phyloP scores from a whole-genome alignment of 2,113 vertebrate species.

The Callopanchax toddi region DNA sequence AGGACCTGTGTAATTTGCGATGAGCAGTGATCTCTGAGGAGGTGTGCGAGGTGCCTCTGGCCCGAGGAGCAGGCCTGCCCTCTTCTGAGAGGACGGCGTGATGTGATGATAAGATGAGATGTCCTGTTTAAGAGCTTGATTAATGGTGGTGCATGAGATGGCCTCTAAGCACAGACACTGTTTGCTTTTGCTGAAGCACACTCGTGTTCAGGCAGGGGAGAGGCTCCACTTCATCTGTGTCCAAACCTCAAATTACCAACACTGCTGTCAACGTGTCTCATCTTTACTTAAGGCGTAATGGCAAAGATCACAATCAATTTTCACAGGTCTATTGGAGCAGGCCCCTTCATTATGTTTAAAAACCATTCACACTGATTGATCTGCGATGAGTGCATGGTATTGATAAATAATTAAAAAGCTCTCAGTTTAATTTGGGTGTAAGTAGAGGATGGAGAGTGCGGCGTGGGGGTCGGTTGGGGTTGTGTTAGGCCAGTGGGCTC shows the following conservation, averaged over 20 bases:
- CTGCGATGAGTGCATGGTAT: conserved; percentile 81
- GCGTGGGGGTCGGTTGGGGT: conserved; percentile 68
- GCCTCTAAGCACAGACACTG: conserved; percentile 69
- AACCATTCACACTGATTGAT: conserved; percentile 83
- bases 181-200: conserved; percentile 73
- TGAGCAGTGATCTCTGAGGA: conserved; percentile 71
- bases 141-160: conserved; percentile 74
- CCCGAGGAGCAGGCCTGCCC: conserved; percentile 57
- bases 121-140: conserved; percentile 77
- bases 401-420: conserved; percentile 92
- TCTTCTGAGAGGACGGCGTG: conserved; percentile 55
- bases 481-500: conserved; percentile 82
- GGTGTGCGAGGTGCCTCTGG: conserved; percentile 53
- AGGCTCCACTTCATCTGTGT: conserved; percentile 45
- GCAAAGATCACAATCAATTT: conserved; percentile 81
- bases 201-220: conserved; percentile 59
- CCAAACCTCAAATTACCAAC: conserved; percentile 72
- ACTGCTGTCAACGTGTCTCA: conserved; percentile 68
- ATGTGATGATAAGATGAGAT: conserved; percentile 76
- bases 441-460: conserved; percentile 76
- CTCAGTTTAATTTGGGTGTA: conserved; percentile 83
- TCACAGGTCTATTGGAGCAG: conserved; percentile 72
- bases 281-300: conserved; percentile 76
- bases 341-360: conserved; percentile 82
- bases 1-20: conserved; percentile 68